Conservation (phyloP, 2,888 invertebrate species). For the Agrochola circellaris region DNA sequence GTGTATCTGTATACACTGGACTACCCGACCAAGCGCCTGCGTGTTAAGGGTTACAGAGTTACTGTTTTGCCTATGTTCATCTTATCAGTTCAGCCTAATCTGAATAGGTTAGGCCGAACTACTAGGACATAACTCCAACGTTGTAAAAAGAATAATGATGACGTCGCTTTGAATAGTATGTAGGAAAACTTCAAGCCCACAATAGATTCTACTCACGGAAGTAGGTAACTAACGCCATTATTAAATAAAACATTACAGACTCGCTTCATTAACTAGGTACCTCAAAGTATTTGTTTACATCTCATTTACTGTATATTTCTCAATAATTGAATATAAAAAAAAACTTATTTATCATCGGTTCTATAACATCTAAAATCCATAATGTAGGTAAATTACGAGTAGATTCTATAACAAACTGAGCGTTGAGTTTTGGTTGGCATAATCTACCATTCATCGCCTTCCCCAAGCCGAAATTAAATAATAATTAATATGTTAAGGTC, state of each 20-base stretch:
- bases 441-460: not conserved
- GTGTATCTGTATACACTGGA: no score
- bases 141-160: not conserved
- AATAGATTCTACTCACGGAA: constrained; percentile 30
- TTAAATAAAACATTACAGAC: constrained; percentile 38
- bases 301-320: constrained; percentile 29
- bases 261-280: constrained; percentile 23
- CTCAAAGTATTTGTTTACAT: constrained; percentile 51
- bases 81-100: not conserved
- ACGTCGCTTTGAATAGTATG: constrained; percentile 1
- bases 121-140: not conserved
- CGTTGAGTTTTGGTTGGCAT: not conserved
- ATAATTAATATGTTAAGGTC: not conserved
- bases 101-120: not conserved
- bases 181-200: constrained; percentile 36
- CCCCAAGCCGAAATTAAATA: not conserved
- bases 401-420: not conserved
- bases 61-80: not conserved
- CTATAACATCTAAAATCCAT: no score
- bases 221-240: not conserved
- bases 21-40: not conserved
- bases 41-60: not conserved
- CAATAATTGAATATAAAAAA: constrained; percentile 17
- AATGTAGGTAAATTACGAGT: not conserved
- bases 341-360: not conserved